phyloP scores from a whole-genome alignment of 2,113 vertebrate genomes.

The Oncorhynchus kisutch region DNA sequence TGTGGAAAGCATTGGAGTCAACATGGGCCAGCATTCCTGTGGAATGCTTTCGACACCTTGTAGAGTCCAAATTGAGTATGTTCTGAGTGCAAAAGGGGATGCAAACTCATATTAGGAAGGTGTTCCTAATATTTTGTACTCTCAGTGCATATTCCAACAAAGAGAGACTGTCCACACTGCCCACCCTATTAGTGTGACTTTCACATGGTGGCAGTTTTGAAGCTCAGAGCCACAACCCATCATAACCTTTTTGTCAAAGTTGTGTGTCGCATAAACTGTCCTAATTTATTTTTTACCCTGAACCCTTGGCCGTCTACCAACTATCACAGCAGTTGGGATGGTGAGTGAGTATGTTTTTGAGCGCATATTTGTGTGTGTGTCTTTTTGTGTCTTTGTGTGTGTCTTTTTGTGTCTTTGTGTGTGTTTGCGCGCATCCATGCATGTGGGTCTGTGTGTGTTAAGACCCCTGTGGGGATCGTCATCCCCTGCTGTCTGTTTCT shows the following conservation, averaged over 20 bases:
- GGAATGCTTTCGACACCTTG: too few species aligned
- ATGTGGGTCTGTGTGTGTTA: constrained; percentile 5
- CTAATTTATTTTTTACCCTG: constrained; percentile 27
- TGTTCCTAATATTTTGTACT: too few species aligned
- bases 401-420: too few species aligned
- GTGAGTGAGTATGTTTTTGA: neutral
- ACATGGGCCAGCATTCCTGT: too few species aligned
- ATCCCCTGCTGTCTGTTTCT: constrained; percentile 32
- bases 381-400: too few species aligned
- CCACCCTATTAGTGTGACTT: constrained; percentile 28
- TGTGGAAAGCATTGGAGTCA: too few species aligned
- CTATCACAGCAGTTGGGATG: neutral
- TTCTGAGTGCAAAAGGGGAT: too few species aligned
- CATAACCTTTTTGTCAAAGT: constrained; percentile 8
- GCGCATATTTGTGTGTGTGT: neutral
- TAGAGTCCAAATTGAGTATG: too few species aligned
- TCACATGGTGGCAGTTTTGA: neutral
- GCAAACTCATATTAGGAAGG: too few species aligned
- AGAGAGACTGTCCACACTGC: neutral
- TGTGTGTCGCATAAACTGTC: constrained; percentile 12
- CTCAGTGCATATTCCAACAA: neutral
- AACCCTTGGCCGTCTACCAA: neutral
- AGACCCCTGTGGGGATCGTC: constrained; percentile 20
- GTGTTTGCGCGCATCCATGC: too few species aligned
- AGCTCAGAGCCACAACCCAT: constrained; percentile 21